Evolutionary conservation across 2,888 invertebrate genomes (phyloP), one percentile per base, ranked within the genome.

Genomic region (Plebejus melissa): DNA sequence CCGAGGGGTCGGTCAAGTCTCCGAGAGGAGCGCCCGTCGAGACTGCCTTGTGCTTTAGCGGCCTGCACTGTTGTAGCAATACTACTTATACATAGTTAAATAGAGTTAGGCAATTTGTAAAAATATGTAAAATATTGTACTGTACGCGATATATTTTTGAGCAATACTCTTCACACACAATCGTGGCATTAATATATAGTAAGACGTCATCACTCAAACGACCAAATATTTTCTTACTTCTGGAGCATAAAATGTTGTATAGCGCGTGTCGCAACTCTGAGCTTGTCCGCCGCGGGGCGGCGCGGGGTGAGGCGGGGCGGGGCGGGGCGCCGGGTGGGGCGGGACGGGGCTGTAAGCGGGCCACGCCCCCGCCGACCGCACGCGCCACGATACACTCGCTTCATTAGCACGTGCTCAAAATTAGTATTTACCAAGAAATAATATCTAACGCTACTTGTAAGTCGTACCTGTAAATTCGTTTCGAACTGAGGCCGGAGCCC

Each of bases 151-250:
- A 81, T 81, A 81, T 78, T 80, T 81, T 80, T 80, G 80, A 82
- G 83, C 84, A 81, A 83, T 83, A 82, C 78, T 81, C 81, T 80
- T 65, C 77, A 80, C 79, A 78, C 81, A 65, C 75, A 74, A 79
- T 77, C 75, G 60, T 80, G 79, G 78, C 76, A 78, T 79, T 76
- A 5, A 54, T 54, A 75, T 74, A 74, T 76, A 76, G 76, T 70
- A 76, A 76, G 76, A 77, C 75, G 78, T 77, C 77, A 80, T 78
- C 79, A 82, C 82, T 80, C 80, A 81, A 82, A 82, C 82, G 86
- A 87, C 86, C 86, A 86, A 87, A 78, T 85, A 84, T 83, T 84
- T 84, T 82, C 81, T 82, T 83, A 83, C 81, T 75, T 78, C 78
- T 80, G 82, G 81, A 77, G 71, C 78, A 77, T 77, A 77, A 80